Conservation (phyloP, 2,888 invertebrate genomes). For the Lagria hirta region DNA sequence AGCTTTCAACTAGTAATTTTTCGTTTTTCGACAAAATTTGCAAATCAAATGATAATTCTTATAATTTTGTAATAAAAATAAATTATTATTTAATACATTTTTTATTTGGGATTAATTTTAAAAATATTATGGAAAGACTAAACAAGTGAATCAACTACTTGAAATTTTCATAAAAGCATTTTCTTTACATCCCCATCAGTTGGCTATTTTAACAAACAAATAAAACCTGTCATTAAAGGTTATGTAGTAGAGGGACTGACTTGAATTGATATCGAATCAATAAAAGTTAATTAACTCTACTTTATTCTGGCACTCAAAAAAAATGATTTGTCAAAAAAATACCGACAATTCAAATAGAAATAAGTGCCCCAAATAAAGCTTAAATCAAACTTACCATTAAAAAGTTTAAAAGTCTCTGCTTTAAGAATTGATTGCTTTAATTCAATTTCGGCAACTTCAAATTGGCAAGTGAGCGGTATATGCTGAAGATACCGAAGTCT, state of each 20-base stretch:
- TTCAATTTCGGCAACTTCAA: conserved; percentile 86
- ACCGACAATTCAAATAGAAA: not conserved
- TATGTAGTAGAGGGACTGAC: conserved; percentile 51
- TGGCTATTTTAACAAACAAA: not conserved
- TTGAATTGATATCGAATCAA: conserved; percentile 36
- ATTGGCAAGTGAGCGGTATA: conserved; percentile 86
- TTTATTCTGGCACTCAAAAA: conserved; percentile 46
- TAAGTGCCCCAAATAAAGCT: not conserved
- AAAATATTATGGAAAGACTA: not conserved
- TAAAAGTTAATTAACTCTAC: conserved; percentile 50
- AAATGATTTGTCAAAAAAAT: conserved; percentile 27
- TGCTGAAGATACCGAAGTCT: conserved; percentile 79
- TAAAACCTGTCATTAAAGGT: not conserved
- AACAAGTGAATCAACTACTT: not conserved
- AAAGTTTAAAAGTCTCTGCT: conserved; percentile 65
- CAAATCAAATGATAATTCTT: no score
- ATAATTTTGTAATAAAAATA: no score
- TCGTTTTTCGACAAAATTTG: no score
- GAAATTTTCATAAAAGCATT: not conserved
- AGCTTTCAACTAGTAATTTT: not conserved
- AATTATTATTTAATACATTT: no score
- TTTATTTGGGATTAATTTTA: no score
- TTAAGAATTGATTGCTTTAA: conserved; percentile 73
- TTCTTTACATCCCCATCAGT: not conserved
- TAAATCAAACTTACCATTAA: conserved; percentile 61